Evolutionary conservation across 2,797 vertebrate species (phyloP).

Genomic region (Acipenser oxyrinchus): DNA sequence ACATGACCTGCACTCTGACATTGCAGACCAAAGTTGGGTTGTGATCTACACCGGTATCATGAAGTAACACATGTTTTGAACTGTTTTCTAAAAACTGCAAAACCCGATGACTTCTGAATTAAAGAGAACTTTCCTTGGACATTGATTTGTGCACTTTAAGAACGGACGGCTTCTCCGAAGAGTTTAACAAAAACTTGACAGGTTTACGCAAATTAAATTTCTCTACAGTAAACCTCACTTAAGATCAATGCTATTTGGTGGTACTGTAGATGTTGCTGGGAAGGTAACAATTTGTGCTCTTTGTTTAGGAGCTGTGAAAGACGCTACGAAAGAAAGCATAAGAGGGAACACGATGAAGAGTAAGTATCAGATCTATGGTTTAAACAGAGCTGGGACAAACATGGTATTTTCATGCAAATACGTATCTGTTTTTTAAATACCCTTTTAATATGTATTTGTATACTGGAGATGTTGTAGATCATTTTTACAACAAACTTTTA

Average conservation of each 20-base stretch:
- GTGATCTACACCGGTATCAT: too few species aligned
- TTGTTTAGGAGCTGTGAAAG: slow-evolving; percentile 56
- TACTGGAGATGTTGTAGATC: too few species aligned
- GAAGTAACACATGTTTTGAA: too few species aligned
- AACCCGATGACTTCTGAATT: too few species aligned
- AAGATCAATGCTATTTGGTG: neutral
- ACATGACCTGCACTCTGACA: too few species aligned
- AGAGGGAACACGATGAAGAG: slow-evolving; percentile 59
- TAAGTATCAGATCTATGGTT: slow-evolving; percentile 33
- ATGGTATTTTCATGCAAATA: too few species aligned
- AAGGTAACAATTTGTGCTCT: slow-evolving; percentile 16
- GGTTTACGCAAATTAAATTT: neutral
- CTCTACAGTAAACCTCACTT: neutral
- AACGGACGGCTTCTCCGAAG: neutral
- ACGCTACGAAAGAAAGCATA: slow-evolving; percentile 57
- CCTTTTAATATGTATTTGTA: too few species aligned
- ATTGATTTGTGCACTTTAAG: neutral
- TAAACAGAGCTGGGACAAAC: too few species aligned
- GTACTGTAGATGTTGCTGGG: neutral
- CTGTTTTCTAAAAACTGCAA: too few species aligned
- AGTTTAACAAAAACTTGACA: neutral
- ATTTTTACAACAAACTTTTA: too few species aligned
- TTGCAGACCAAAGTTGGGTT: too few species aligned
- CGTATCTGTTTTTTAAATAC: too few species aligned
- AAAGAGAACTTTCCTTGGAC: neutral